Evolutionary conservation across 2,888 invertebrate species (phyloP).

Genomic region (Timema cristinae): DNA sequence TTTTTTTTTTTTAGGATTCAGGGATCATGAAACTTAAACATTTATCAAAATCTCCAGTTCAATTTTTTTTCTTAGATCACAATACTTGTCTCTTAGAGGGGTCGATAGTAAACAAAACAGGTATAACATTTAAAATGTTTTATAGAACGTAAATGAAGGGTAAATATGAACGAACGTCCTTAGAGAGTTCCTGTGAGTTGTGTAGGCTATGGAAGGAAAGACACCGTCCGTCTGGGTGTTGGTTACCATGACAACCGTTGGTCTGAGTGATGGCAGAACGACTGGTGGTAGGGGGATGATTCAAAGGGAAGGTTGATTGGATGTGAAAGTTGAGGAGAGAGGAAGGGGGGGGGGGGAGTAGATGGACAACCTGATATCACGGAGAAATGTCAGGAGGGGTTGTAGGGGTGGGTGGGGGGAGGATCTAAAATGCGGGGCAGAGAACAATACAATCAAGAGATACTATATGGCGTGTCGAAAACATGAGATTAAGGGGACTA

Average conservation of each 20-base stretch:
- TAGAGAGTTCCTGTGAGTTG: too few species aligned
- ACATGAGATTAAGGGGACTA: conserved; percentile 12
- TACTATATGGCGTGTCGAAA: conserved; percentile 2
- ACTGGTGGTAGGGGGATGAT: not conserved
- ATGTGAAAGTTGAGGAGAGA: not conserved
- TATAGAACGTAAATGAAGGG: too few species aligned
- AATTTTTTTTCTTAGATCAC: too few species aligned
- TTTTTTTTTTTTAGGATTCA: too few species aligned
- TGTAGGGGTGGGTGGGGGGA: not conserved
- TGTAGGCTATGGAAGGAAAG: too few species aligned
- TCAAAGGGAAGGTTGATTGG: conserved; percentile 14
- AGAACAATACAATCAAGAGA: conserved; percentile 12
- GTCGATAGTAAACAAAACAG: too few species aligned
- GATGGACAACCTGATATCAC: conserved; percentile 9
- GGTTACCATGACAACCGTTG: conserved; percentile 8
- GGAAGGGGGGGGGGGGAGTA: not conserved
- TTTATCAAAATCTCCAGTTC: too few species aligned
- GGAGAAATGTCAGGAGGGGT: not conserved
- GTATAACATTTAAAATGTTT: too few species aligned
- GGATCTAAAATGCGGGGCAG: not conserved
- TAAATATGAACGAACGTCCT: too few species aligned
- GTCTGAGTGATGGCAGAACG: not conserved
- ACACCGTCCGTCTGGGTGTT: too few species aligned
- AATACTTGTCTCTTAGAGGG: too few species aligned
- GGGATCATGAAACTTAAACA: too few species aligned